A percentile compares a stretch with the other conserved stretches of the same genome.
Evolutionary conservation across 2,797 vertebrate genomes (phyloP).

Genomic region (Propithecus perrieri): DNA sequence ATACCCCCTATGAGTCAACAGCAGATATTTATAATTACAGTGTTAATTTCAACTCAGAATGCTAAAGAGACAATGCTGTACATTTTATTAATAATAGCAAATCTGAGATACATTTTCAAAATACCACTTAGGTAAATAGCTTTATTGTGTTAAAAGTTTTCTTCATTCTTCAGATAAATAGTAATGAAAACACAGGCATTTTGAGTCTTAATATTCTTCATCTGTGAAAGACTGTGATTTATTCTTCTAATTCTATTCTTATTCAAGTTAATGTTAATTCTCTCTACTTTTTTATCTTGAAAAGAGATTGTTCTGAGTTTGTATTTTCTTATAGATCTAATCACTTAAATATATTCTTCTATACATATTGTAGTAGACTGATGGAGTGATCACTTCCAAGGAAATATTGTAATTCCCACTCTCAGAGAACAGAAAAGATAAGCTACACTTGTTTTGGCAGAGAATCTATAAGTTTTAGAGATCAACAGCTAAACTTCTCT

Average conservation of each 20-base stretch:
- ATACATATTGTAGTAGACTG: neutral
- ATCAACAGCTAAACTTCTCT: slow-evolving; percentile 42
- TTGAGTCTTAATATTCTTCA: slow-evolving; percentile 5
- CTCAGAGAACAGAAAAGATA: slow-evolving; percentile 33
- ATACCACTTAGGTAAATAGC: slow-evolving; percentile 34
- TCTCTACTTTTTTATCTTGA: slow-evolving; percentile 16
- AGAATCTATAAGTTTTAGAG: slow-evolving; percentile 27
- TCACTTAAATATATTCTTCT: slow-evolving; percentile 19
- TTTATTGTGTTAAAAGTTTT: slow-evolving; percentile 41
- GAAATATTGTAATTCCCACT: slow-evolving; percentile 11
- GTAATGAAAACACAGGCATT: slow-evolving; percentile 30
- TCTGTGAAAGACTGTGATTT: slow-evolving; percentile 25
- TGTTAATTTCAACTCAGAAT: slow-evolving; percentile 46
- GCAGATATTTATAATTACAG: slow-evolving; percentile 12
- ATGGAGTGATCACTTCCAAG: neutral
- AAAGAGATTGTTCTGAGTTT: neutral
- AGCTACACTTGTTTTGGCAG: slow-evolving; percentile 19
- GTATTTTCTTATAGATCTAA: slow-evolving; percentile 41
- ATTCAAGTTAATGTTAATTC: slow-evolving; percentile 17
- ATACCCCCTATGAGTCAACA: neutral
- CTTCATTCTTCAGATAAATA: slow-evolving; percentile 35
- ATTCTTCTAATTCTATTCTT: slow-evolving; percentile 37
- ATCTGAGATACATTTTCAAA: slow-evolving; percentile 37
- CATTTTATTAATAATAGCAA: slow-evolving; percentile 12
- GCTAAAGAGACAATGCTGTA: slow-evolving; percentile 19